Evolutionary conservation across 1,140 invertebrate species (phyloP), one percentile per base, ranked within the genome.

Genomic region (Venustaconcha ellipsiformis): DNA sequence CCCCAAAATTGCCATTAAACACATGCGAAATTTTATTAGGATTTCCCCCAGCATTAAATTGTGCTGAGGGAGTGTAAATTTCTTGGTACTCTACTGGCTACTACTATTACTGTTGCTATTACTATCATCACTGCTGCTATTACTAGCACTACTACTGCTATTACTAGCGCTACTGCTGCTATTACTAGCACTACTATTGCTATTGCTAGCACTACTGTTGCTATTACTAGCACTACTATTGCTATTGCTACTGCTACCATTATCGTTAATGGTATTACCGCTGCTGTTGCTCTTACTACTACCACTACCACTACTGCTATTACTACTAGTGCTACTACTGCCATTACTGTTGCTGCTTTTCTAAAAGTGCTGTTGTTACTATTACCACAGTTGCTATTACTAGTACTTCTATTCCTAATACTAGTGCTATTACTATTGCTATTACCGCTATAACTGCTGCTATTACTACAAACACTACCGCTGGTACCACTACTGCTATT

Each of bases 131-230:
- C 69, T 72, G 58, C 70, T 72, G 66, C 59, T 72, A 72, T 55
- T 77, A 57, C 69, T 77, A 77, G 62, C 72, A 57, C 69, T 67
- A 77, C 70, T 72, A 72, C 70, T 72, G 59, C 69, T 72, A 65
- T 70, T 66, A 67, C 70, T 72, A 72, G 70, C 59, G 65, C 70
- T 66, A 72, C 62, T 48, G 65, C 69, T 66, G 72, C 69, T 72
- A 67, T 60, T 77, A 72, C 75, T 77, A 67, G 69, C 72, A 77
- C 70, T 77, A 72, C 75, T 77, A 67, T 56, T 77, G 57, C 75
- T 77, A 72, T 70, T 72, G 60, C 64, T 72, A 72, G 4, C 72
- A 73, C 70, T 77, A 58, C 70, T 77, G 58, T 64, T 71, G 65
- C 60, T 76, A 57, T 63, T 71, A 11, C 67, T 76, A 57, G 59